These are phyloP conservation scores for Hipposideros armiger DNA, from an alignment of 2,113 vertebrate genomes.

Conservation along the genomic window DNA sequence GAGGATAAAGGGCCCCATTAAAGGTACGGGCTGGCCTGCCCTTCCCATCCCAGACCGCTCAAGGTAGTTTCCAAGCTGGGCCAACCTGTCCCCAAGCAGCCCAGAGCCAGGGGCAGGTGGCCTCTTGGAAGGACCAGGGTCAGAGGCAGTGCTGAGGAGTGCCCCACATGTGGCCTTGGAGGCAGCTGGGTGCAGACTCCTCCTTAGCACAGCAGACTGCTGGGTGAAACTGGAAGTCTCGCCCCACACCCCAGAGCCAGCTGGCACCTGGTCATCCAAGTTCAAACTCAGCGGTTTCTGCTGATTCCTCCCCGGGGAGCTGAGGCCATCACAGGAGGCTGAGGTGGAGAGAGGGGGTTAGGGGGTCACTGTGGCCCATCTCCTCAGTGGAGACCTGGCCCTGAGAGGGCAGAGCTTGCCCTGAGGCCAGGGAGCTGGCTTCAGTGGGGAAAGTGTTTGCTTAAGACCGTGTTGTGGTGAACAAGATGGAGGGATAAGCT, in stretches of 20 bases:
- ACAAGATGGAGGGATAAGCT: conserved; percentile 67
- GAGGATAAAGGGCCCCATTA: not conserved
- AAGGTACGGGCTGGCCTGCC: not conserved
- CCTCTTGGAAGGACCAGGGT: not conserved
- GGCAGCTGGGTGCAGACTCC: not conserved
- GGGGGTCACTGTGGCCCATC: not conserved
- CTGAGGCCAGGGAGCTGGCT: conserved; percentile 33
- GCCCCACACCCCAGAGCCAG: not conserved
- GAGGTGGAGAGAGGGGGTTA: not conserved
- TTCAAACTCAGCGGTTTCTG: not conserved
- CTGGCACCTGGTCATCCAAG: not conserved
- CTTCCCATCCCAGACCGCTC: not conserved
- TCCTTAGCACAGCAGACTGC: not conserved
- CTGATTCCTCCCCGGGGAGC: not conserved
- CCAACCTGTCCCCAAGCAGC: not conserved
- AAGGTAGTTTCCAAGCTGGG: not conserved
- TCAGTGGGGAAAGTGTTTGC: conserved; percentile 56
- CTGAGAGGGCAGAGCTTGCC: not conserved
- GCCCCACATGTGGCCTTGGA: not conserved
- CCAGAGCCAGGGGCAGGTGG: not conserved
- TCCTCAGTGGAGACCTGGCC: not conserved
- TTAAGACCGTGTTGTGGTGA: conserved; percentile 71
- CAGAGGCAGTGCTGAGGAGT: not conserved
- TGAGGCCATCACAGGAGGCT: not conserved
- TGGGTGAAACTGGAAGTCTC: not conserved